A percentile compares a stretch with the other conserved stretches of the same genome.
phyloP scores from a whole-genome alignment of 1,140 invertebrate genomes.

The Lineus longissimus region DNA sequence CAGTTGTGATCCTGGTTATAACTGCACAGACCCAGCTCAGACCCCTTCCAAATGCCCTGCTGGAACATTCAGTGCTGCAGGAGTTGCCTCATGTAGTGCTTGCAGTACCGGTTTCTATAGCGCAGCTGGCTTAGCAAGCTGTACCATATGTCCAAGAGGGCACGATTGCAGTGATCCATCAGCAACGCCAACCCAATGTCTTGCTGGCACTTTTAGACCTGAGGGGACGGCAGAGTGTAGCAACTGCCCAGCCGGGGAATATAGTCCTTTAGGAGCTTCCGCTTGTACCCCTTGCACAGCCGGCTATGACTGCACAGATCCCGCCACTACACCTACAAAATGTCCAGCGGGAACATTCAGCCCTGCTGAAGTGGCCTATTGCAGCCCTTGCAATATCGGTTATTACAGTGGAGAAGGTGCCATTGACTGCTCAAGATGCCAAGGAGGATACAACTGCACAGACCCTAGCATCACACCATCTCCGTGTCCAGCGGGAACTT shows the following conservation, averaged over 20 bases:
- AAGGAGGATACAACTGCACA: slow-evolving; percentile 12
- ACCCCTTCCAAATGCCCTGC: slow-evolving; percentile 18
- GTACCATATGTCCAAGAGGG: neutral
- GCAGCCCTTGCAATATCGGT: slow-evolving; percentile 17
- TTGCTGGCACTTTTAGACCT: neutral
- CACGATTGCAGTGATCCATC: neutral
- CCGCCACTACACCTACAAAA: slow-evolving; percentile 15
- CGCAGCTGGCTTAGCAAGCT: neutral
- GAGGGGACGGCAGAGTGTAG: neutral
- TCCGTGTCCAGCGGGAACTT: slow-evolving; percentile 21
- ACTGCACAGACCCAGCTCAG: slow-evolving; percentile 10
- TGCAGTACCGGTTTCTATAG: neutral
- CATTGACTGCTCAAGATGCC: slow-evolving; percentile 20
- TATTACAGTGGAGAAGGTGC: slow-evolving; percentile 18
- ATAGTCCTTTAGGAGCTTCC: neutral
- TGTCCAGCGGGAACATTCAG: slow-evolving; percentile 21
- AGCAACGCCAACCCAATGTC: slow-evolving; percentile 4
- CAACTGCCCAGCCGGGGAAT: neutral
- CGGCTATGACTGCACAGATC: slow-evolving; percentile 12
- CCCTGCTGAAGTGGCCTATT: slow-evolving; percentile 17
- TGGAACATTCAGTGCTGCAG: slow-evolving; percentile 12
- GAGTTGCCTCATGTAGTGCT: neutral
- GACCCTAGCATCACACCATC: slow-evolving; percentile 11
- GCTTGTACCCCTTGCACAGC: slow-evolving; percentile 19
- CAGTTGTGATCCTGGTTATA: no score